A percentile compares a stretch with the other conserved stretches of the same genome.
phyloP scores from a whole-genome alignment of 2,888 invertebrate species.

The Parasteatoda lunata region DNA sequence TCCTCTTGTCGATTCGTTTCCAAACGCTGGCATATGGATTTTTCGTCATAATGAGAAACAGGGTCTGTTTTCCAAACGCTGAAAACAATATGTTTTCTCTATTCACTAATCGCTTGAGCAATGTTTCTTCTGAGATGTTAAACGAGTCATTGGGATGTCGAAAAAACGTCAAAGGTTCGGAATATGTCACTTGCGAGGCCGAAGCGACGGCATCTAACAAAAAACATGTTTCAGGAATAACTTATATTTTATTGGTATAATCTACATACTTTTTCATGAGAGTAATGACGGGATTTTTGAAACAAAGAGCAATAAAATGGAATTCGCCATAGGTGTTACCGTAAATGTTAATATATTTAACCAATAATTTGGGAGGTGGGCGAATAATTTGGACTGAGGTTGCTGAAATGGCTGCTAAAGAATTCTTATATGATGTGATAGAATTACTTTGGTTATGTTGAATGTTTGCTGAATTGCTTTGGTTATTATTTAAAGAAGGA shows the following conservation, averaged over 20 bases:
- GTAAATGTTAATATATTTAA: neutral
- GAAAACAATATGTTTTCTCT: neutral
- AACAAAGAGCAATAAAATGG: neutral
- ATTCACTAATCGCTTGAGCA: neutral
- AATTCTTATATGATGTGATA: no score
- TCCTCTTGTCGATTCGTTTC: neutral
- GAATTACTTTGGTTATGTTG: neutral
- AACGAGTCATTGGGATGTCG: no score
- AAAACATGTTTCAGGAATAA: neutral
- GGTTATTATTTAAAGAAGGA: no score
- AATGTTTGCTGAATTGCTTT: neutral
- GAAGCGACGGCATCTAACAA: neutral
- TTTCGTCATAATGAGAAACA: neutral
- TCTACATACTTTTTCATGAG: neutral
- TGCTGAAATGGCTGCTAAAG: no score
- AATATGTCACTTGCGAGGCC: neutral
- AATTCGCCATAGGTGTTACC: neutral
- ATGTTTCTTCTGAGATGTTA: neutral
- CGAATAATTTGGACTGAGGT: no score
- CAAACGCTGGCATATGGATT: neutral
- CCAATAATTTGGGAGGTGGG: neutral
- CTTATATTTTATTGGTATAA: neutral
- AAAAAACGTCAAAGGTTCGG: no score
- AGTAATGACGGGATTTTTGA: neutral
- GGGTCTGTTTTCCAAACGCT: neutral